Base-by-base conservation (phyloP, 2,888 invertebrate genomes). In the Eristalis pertinax region DNA sequence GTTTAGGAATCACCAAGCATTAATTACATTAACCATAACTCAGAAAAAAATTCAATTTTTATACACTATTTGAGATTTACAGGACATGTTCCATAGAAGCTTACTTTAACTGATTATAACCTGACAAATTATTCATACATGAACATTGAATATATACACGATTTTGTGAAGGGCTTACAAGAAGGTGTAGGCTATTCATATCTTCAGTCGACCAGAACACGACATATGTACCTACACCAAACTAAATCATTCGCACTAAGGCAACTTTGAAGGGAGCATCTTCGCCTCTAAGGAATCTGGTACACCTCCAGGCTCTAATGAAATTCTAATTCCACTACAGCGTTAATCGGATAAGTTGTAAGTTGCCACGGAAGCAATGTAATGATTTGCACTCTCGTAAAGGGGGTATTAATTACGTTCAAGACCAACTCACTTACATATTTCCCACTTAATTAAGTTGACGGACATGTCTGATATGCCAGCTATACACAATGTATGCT, bases 401-500 rank as follows among this genome's bases (percentile, higher is more conserved):
- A 65, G 65, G 58, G 58, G 19, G 26, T 75, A 75, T 75, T 75
- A 67, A 75, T 75, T 75, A 67, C 75, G 67, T 60, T 60, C 75
- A 26, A 75, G 58, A 29, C 65, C 65, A 13, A 26, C 26, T 26
- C 75, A 75, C 67, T 75, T 75, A 50, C 7, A 50, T 19, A 75
- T 75, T 67, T 67, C 41, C 67, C 67, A 75, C 60, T 75, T 75
- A 67, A 75, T 75, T 75, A 75, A 67, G 67, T 67, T 75, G 75
- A 67, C 67, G 58, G 58, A 67, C 41, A 60, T 75, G 67, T n/a
- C 67, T 58, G n/a, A 67, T 38, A 19, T 19, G 19, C 19, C 19
- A 19, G 19, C 50, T n/a, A 19, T 8, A 50, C 50, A 19, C 8
- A 19, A 8, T 43, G 32, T 32, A 10, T 8, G 32, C 8, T n/a